Evolutionary conservation across 2,888 invertebrate species (phyloP).

Genomic region (Agrotis clavis): DNA sequence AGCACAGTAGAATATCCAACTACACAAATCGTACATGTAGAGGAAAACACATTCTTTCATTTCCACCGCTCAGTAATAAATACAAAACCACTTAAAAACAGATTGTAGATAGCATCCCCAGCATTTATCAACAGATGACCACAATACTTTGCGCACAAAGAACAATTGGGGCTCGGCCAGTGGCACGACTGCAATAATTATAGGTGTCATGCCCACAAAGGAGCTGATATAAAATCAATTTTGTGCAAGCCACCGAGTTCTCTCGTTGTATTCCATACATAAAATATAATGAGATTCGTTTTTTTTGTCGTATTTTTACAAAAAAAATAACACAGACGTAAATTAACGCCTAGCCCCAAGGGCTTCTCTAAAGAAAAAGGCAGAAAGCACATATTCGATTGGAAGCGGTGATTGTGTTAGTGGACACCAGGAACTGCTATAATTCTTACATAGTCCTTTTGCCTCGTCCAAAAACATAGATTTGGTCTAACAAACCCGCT

Average conservation of each 20-base stretch:
- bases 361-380: too few species aligned
- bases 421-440: too few species aligned
- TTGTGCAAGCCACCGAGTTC: conserved; percentile 18
- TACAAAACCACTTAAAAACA: neutral
- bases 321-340: too few species aligned
- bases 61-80: neutral
- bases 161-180: conserved; percentile 13
- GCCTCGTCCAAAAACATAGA: too few species aligned
- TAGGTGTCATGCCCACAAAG: conserved; percentile 61
- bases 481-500: too few species aligned
- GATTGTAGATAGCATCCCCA: neutral
- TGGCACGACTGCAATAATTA: conserved; percentile 38
- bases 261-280: conserved; percentile 19
- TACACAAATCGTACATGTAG: neutral
- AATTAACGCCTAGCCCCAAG: too few species aligned
- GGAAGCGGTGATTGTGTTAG: too few species aligned
- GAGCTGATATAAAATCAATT: conserved; percentile 55
- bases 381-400: too few species aligned
- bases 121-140: neutral
- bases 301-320: too few species aligned
- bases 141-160: conserved; percentile 12
- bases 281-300: conserved; percentile 10
- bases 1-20: too few species aligned
- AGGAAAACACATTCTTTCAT: neutral
- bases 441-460: too few species aligned